These are phyloP conservation scores for Apamea crenata DNA, from an alignment of 2,888 invertebrate genomes.

Conservation along the genomic window DNA sequence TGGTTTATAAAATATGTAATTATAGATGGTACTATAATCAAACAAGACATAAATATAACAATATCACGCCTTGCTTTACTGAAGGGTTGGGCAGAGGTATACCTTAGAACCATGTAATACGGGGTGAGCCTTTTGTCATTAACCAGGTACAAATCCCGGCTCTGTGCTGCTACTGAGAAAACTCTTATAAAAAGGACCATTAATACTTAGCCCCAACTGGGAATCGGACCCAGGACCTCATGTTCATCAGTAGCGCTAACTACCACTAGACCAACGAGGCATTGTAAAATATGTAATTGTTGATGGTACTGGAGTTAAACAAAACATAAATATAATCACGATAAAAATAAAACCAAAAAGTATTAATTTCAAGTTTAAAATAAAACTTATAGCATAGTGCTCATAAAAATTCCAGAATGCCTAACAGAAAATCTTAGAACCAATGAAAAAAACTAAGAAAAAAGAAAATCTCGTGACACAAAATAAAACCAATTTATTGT, in stretches of 20 bases:
- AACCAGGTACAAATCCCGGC: neutral
- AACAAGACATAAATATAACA: too few relatives aligned
- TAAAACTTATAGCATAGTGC: neutral
- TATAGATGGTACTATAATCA: neutral
- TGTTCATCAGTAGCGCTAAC: neutral
- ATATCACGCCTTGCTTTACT: too few relatives aligned
- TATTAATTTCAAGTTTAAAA: neutral
- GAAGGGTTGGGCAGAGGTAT: neutral
- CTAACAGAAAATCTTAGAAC: neutral
- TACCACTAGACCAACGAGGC: neutral
- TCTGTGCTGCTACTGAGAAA: neutral
- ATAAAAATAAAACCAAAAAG: neutral
- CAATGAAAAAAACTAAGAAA: neutral
- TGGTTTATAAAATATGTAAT: neutral
- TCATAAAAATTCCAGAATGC: neutral
- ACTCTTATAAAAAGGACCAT: neutral
- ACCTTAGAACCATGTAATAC: neutral
- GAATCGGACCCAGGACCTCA: neutral
- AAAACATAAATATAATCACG: neutral
- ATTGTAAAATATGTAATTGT: neutral
- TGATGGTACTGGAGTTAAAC: neutral
- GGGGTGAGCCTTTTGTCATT: neutral
- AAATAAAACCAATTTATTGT: constrained; percentile 37
- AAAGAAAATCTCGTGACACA: neutral
- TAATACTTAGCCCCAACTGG: neutral